phyloP scores from a whole-genome alignment of 64 coral and sea anemone genomes.

The Montipora sp. region DNA sequence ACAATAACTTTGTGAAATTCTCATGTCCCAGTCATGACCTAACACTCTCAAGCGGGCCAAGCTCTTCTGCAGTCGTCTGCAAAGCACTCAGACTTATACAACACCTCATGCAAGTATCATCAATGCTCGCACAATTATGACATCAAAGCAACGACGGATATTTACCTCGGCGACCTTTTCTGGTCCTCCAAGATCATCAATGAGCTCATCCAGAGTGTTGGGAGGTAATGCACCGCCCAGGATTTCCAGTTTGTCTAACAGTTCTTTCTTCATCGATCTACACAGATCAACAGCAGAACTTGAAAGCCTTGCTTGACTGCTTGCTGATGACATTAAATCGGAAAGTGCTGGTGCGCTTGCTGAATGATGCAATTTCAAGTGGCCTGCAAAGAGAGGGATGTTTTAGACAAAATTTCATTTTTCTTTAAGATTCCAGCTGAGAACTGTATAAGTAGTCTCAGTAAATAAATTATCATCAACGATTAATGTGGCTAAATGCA shows the following conservation, averaged over 20 bases:
- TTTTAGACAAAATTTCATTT: too few relatives aligned
- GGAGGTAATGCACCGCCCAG: slow-evolving; percentile 70
- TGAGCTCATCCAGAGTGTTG: slow-evolving; percentile 96
- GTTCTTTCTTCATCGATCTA: slow-evolving; percentile 83
- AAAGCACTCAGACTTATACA: too few relatives aligned
- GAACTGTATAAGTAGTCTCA: too few relatives aligned
- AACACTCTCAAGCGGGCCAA: too few relatives aligned
- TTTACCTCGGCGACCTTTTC: slow-evolving; percentile 90
- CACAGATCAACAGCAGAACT: slow-evolving; percentile 73
- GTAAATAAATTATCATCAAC: too few relatives aligned
- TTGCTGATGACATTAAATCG: slow-evolving; percentile 37
- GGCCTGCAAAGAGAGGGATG: not conserved
- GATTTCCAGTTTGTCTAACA: slow-evolving; percentile 75
- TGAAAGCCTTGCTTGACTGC: not conserved
- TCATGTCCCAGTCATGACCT: too few relatives aligned
- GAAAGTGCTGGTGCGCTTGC: slow-evolving; percentile 80
- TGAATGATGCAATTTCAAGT: slow-evolving; percentile 58
- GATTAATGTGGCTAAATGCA: too few relatives aligned
- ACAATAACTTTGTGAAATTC: too few relatives aligned
- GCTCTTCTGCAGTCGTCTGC: too few relatives aligned
- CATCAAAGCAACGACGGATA: not conserved
- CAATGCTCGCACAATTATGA: not conserved
- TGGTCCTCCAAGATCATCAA: slow-evolving; percentile 89
- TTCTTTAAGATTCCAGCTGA: too few relatives aligned
- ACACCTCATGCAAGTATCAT: not conserved